Conservation (phyloP, 1,140 invertebrate species). For the Stegodyphus mimosarum region DNA sequence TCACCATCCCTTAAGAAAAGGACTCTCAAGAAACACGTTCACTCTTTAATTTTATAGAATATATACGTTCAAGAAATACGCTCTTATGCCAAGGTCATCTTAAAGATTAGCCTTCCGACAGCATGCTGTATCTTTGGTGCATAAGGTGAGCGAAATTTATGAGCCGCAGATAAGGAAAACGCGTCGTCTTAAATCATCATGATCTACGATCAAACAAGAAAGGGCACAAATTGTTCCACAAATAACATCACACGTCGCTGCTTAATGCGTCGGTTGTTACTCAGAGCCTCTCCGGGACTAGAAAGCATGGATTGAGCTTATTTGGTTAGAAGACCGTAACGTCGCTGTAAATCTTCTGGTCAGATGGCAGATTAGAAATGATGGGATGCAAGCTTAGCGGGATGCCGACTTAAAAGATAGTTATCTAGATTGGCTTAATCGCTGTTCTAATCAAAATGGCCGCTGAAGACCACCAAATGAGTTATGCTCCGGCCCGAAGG, state of each 20-base stretch:
- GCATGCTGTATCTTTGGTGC: neutral
- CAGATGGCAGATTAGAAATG: slow-evolving; percentile 37
- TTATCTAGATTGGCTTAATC: neutral
- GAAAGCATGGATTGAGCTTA: slow-evolving; percentile 10
- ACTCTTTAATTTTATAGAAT: too few relatives aligned
- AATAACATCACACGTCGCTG: slow-evolving; percentile 56
- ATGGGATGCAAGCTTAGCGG: neutral
- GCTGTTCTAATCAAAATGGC: too few relatives aligned
- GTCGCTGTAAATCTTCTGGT: slow-evolving; percentile 32
- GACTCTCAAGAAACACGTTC: too few relatives aligned
- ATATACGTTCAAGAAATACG: too few relatives aligned
- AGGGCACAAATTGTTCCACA: slow-evolving; percentile 45
- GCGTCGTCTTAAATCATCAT: slow-evolving; percentile 29
- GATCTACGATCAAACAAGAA: slow-evolving; percentile 52
- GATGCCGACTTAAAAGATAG: neutral
- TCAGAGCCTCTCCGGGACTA: neutral
- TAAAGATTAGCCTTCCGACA: slow-evolving; percentile 8
- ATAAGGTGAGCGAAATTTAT: slow-evolving; percentile 28
- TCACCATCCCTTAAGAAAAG: too few relatives aligned
- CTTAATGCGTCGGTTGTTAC: slow-evolving; percentile 16
- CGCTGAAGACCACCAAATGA: too few relatives aligned
- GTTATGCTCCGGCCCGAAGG: too few relatives aligned
- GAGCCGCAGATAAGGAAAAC: slow-evolving; percentile 4
- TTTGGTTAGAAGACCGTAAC: slow-evolving; percentile 25
- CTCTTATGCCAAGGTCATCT: slow-evolving; percentile 4